Conservation (phyloP, 2,888 invertebrate genomes). For the Atherix ibis region DNA sequence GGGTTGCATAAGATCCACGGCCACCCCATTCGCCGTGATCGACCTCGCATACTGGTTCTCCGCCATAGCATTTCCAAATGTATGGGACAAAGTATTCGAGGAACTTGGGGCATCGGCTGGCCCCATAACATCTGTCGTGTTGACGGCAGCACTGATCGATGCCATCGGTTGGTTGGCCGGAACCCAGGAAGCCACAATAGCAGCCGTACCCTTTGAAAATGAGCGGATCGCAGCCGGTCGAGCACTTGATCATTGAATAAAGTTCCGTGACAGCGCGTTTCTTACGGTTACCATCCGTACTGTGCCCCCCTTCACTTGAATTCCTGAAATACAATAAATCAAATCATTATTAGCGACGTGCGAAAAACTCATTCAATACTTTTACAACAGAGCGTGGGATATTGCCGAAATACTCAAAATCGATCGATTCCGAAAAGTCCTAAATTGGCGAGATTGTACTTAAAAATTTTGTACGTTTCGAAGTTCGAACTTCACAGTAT, state of each 20-base stretch:
- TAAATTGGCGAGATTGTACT: too few relatives aligned
- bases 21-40: constrained; percentile 43
- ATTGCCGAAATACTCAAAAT: too few relatives aligned
- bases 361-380: too few relatives aligned
- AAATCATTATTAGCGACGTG: too few relatives aligned
- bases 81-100: constrained; percentile 77
- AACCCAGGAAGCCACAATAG: constrained; percentile 75
- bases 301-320: too few relatives aligned
- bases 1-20: constrained; percentile 52
- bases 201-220: constrained; percentile 78
- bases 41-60: constrained; percentile 52
- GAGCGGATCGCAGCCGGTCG: constrained; percentile 71
- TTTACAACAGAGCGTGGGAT: too few relatives aligned
- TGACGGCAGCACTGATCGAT: constrained; percentile 67
- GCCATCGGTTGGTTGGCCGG: constrained; percentile 61
- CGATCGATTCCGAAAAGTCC: too few relatives aligned
- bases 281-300: constrained; percentile 38
- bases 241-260: constrained; percentile 74
- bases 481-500: too few relatives aligned
- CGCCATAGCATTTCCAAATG: constrained; percentile 69
- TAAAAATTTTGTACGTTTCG: too few relatives aligned
- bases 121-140: constrained; percentile 75
- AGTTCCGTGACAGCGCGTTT: constrained; percentile 64
- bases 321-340: too few relatives aligned
- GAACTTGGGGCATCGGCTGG: constrained; percentile 61